Base-by-base conservation (phyloP, 2,888 invertebrate genomes). In the Phyllotreta striolata region DNA sequence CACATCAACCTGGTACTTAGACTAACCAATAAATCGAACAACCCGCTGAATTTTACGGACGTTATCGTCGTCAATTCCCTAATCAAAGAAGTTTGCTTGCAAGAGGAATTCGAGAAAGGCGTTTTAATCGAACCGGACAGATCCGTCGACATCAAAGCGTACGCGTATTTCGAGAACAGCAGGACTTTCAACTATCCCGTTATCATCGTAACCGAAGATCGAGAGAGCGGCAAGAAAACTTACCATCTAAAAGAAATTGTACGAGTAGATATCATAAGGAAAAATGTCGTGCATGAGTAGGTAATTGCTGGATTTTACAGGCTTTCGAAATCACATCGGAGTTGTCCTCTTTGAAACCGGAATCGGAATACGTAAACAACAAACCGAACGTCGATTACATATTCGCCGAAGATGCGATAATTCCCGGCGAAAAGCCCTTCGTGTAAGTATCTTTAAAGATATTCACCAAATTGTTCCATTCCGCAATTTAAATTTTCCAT, bases 221-320 rank as follows among this genome's bases (percentile, higher is more conserved):
- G 3, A 10, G 13, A n/a, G 5, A 12, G 10, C 6, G 6, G 13
- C 1, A 12, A 38, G 1, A 38, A 40, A 13, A 51, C 54, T 39
- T 55, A 64, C 52, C 39, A 71, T 24, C 14, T 73, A 35, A 68
- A 70, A 51, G 66, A 71, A 64, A 60, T 71, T 43, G 73, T 73
- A 66, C 69, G 66, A 69, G 67, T 9, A 47, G 14, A 24, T 24
- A 24, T 24, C n/a, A 24, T 4, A 24, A 4, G 24, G 24, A 24
- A 24, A 24, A 24, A 24, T 24, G 24, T 24, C 6, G 40, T 47
- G 37, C 24, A 12, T 35, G 8, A 43, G 34, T 14, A 8, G 52
- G 12, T 13, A 3, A n/a, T n/a, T n/a, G n/a, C n/a, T 43, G 12
- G n/a, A 40, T 41, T 54, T 68, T 66, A 43, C 47, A 68, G 68